These are phyloP conservation scores for Caenorhabditis sulstoni DNA, from an alignment of 2,888 invertebrate genomes.

Conservation along the genomic window DNA sequence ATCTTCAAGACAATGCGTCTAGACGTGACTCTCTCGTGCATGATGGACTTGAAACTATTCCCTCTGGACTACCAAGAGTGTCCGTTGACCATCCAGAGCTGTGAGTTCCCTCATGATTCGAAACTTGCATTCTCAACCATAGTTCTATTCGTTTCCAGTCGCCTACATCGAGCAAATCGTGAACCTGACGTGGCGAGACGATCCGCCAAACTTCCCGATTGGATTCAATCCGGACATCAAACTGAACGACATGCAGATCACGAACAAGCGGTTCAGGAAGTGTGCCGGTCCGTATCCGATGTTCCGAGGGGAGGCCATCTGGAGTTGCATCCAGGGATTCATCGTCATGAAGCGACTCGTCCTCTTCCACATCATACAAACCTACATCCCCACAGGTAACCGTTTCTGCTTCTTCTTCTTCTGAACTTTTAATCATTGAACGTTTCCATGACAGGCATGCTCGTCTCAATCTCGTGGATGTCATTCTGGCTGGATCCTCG, in stretches of 20 bases:
- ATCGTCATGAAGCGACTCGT: constrained; percentile 79
- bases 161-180: constrained; percentile 80
- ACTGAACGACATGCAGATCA: constrained; percentile 80
- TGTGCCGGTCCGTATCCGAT: constrained; percentile 79
- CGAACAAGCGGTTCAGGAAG: constrained; percentile 65
- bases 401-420: background rate
- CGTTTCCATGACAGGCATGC: constrained; percentile 71
- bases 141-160: constrained; percentile 59
- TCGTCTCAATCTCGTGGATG: constrained; percentile 79
- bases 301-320: constrained; percentile 78
- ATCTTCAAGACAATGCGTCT: constrained; percentile 80
- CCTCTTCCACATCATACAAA: constrained; percentile 80
- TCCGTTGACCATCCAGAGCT: constrained; percentile 79
- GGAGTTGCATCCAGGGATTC: constrained; percentile 78
- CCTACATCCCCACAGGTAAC: constrained; percentile 79
- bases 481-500: constrained; percentile 80
- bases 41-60: constrained; percentile 73
- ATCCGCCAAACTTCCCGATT: constrained; percentile 77
- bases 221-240: constrained; percentile 76
- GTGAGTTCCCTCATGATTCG: constrained; percentile 54
- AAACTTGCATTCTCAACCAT: constrained; percentile 2
- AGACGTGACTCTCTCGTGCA: constrained; percentile 80
- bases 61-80: constrained; percentile 78
- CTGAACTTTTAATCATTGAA: background rate
- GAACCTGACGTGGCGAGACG: constrained; percentile 78